Conservation (phyloP, 2,797 vertebrate genomes). For the Artibeus lituratus region DNA sequence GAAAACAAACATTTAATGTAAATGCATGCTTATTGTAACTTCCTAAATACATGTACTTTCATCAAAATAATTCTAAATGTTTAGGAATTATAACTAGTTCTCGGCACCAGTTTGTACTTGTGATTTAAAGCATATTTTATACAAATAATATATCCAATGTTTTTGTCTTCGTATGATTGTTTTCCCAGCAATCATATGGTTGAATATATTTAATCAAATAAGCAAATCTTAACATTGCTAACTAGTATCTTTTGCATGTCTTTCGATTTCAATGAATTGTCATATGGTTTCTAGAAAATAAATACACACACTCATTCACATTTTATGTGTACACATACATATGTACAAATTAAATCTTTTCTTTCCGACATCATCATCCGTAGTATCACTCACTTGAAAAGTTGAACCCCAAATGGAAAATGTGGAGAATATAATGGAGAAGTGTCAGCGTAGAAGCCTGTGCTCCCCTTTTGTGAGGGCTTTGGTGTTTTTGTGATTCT, state of each 20-base stretch:
- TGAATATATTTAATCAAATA: conserved; percentile 57
- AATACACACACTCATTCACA: background rate
- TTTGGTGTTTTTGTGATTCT: background rate
- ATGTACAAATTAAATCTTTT: background rate
- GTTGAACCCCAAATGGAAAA: background rate
- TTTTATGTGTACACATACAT: background rate
- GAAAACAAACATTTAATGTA: conserved; percentile 38
- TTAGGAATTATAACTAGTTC: conserved; percentile 60
- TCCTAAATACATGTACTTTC: conserved; percentile 39
- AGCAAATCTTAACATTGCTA: conserved; percentile 50
- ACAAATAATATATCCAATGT: conserved; percentile 18
- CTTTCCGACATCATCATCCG: background rate
- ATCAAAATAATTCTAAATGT: conserved; percentile 63
- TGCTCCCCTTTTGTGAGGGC: background rate
- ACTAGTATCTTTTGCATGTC: background rate
- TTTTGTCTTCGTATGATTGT: conserved; percentile 15
- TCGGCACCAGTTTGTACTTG: conserved; percentile 48
- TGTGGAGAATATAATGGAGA: background rate
- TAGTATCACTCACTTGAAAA: background rate
- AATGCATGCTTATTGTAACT: conserved; percentile 24
- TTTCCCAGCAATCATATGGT: conserved; percentile 11
- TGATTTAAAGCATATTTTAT: conserved; percentile 69
- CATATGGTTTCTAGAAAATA: background rate
- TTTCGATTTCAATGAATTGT: background rate
- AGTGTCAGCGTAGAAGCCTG: background rate